phyloP scores from a whole-genome alignment of 1,140 invertebrate species.

The Drosophila pachea region DNA sequence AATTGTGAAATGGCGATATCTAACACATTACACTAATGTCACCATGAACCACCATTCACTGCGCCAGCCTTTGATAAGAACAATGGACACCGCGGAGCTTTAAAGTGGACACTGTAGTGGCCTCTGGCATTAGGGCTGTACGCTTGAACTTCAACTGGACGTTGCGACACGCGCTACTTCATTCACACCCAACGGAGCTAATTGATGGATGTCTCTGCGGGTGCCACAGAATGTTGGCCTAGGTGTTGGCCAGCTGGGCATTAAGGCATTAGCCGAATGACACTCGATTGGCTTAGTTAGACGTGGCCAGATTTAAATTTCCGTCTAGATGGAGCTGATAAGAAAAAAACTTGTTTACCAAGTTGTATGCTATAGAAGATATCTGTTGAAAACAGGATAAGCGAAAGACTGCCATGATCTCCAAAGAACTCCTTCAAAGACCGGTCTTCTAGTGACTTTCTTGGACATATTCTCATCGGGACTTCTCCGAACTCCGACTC shows the following conservation, averaged over 20 bases:
- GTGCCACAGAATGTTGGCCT: slow-evolving; percentile 13
- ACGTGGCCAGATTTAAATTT: slow-evolving; percentile 22
- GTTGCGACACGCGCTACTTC: slow-evolving; percentile 41
- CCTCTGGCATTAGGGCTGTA: slow-evolving; percentile 58
- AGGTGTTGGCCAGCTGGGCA: not conserved
- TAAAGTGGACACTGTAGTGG: slow-evolving; percentile 71
- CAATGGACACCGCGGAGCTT: slow-evolving; percentile 59
- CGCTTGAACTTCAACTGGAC: slow-evolving; percentile 66
- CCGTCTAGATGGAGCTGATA: slow-evolving; percentile 12
- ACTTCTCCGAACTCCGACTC: slow-evolving; percentile 4
- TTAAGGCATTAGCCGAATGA: slow-evolving; percentile 36
- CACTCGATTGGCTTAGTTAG: slow-evolving; percentile 23
- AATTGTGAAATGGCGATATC: slow-evolving; percentile 50
- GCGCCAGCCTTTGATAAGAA: slow-evolving; percentile 47
- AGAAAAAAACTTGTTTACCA: not conserved
- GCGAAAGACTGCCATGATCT: too few relatives aligned
- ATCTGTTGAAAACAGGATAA: not conserved
- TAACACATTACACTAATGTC: slow-evolving; percentile 37
- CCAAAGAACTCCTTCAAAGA: too few relatives aligned
- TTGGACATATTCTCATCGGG: not conserved
- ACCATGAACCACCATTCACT: slow-evolving; percentile 15
- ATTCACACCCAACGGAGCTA: slow-evolving; percentile 35
- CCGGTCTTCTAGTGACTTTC: too few relatives aligned
- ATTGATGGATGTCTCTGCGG: slow-evolving; percentile 59
- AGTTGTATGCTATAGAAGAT: not conserved